phyloP scores from a whole-genome alignment of 2,888 invertebrate genomes.

The Agrotis exclamationis region DNA sequence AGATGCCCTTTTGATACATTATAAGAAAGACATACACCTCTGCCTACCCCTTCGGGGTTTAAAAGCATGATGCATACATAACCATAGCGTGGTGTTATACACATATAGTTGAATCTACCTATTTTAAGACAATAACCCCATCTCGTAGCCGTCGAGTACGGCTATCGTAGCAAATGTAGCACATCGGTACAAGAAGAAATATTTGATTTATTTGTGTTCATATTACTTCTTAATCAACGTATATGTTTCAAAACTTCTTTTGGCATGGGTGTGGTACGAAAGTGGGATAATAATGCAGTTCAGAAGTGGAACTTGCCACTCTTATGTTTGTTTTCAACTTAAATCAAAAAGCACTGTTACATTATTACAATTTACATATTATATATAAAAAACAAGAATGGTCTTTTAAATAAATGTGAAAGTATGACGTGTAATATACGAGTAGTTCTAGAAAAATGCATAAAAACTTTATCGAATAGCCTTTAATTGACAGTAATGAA shows the following conservation, averaged over 20 bases:
- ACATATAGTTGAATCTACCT: background rate
- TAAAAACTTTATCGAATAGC: background rate
- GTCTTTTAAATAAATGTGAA: no score
- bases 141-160: conserved; percentile 31
- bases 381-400: no score
- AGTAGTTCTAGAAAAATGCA: background rate
- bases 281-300: background rate
- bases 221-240: background rate
- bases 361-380: background rate
- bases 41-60: background rate
- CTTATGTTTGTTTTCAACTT: background rate
- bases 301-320: background rate
- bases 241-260: background rate
- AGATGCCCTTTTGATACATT: no score
- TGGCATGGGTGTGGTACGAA: background rate
- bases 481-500: conserved; percentile 21
- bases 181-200: background rate
- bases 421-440: background rate
- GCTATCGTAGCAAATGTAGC: conserved; percentile 39
- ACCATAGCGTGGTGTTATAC: background rate
- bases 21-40: background rate
- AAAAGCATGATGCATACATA: background rate
- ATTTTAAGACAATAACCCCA: background rate
- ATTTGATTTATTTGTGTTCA: background rate
- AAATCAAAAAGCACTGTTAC: background rate